Conservation (phyloP, 1,140 invertebrate genomes). For the Uloborus diversus region DNA sequence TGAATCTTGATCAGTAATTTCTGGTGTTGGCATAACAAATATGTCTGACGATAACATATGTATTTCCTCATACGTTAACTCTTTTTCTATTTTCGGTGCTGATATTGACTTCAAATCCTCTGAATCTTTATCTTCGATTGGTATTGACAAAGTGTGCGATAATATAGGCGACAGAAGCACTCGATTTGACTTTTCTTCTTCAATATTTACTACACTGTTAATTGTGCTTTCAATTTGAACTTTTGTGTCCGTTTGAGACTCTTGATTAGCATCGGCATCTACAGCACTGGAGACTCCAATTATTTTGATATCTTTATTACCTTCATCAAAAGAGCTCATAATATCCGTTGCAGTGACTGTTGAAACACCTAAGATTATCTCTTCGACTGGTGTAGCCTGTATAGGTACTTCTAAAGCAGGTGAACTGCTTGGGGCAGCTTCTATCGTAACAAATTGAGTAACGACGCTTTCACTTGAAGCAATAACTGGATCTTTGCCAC, state of each 20-base stretch:
- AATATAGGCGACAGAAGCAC: background rate
- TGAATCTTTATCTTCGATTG: background rate
- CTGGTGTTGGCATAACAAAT: background rate
- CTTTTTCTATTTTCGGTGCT: background rate
- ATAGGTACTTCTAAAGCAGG: constrained; percentile 9
- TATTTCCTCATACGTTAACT: background rate
- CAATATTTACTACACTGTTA: constrained; percentile 12
- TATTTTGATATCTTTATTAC: constrained; percentile 6
- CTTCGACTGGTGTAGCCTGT: constrained; percentile 28
- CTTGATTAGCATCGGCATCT: background rate
- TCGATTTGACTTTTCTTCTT: background rate
- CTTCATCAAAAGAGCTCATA: constrained; percentile 24
- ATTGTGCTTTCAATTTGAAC: constrained; percentile 27
- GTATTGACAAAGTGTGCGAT: too few relatives aligned
- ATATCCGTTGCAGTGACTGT: constrained; percentile 28
- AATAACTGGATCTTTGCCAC: constrained; percentile 55
- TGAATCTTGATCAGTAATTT: background rate
- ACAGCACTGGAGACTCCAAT: constrained; percentile 45
- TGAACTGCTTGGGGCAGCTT: constrained; percentile 26
- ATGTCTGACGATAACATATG: too few relatives aligned
- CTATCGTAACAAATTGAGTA: constrained; percentile 58
- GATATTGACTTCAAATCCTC: background rate
- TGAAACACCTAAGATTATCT: constrained; percentile 40
- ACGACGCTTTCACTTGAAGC: constrained; percentile 58
- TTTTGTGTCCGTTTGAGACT: constrained; percentile 19